Percentiles rank a stretch among this genome's conserved stretches.
phyloP scores from a whole-genome alignment of 2,888 invertebrate genomes.

The Kryphioiulus occultus region DNA sequence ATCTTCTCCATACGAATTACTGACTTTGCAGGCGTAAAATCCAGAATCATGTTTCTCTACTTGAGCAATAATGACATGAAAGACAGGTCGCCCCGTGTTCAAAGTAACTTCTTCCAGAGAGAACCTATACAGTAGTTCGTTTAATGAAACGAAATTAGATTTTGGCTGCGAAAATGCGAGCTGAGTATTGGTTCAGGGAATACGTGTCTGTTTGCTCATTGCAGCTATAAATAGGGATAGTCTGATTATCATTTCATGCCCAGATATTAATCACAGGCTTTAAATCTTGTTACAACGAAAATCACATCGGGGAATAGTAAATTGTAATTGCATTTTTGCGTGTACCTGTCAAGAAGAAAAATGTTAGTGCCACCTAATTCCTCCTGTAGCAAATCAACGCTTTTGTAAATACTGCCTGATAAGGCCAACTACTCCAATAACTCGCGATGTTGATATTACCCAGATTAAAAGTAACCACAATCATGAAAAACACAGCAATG shows the following conservation, averaged over 20 bases:
- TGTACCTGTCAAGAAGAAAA: slow-evolving; percentile 18
- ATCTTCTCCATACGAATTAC: slow-evolving; percentile 48
- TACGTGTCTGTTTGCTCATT: background rate
- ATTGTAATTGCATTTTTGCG: slow-evolving; percentile 44
- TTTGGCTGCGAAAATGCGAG: background rate
- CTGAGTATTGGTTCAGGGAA: background rate
- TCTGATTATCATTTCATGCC: slow-evolving; percentile 19
- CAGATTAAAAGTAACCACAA: background rate
- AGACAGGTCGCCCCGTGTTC: slow-evolving; percentile 35
- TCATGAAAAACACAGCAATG: background rate
- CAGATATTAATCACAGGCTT: slow-evolving; percentile 33
- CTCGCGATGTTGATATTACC: background rate
- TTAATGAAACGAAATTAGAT: slow-evolving; percentile 11
- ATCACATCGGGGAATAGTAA: slow-evolving; percentile 30
- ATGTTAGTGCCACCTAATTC: background rate
- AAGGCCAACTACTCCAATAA: background rate
- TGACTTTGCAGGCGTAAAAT: slow-evolving; percentile 46
- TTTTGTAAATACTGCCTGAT: background rate
- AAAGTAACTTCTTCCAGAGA: slow-evolving; percentile 43
- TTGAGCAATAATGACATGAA: slow-evolving; percentile 47
- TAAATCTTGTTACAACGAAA: background rate
- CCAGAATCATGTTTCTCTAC: slow-evolving; percentile 47
- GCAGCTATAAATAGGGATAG: slow-evolving; percentile 15
- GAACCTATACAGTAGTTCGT: slow-evolving; percentile 22
- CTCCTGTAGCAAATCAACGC: background rate